phyloP scores from a whole-genome alignment of 2,113 vertebrate genomes.

The Ondatra zibethicus region DNA sequence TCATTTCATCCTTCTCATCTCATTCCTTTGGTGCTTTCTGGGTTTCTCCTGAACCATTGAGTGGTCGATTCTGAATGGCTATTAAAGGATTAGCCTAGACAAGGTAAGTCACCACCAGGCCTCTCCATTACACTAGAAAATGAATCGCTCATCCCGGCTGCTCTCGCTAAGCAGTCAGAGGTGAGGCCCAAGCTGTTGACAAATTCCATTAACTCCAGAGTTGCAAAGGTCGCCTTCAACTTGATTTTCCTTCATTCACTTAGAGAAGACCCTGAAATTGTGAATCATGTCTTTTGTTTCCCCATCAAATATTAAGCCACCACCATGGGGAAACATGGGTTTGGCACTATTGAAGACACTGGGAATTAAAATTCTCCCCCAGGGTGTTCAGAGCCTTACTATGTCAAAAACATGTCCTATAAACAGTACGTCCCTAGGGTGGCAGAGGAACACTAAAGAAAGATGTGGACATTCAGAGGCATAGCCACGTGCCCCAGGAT shows the following conservation, averaged over 20 bases:
- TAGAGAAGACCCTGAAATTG: not conserved
- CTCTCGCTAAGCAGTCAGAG: not conserved
- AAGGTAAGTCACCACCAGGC: not conserved
- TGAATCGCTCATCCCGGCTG: not conserved
- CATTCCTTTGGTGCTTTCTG: not conserved
- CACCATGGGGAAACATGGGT: not conserved
- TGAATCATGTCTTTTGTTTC: not conserved
- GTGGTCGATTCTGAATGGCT: not conserved
- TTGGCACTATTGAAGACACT: not conserved
- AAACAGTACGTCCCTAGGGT: no score
- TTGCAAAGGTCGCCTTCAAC: not conserved
- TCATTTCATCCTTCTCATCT: not conserved
- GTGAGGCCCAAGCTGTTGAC: not conserved
- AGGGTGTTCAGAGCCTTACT: rapidly evolving
- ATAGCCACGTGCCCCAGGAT: rapidly evolving
- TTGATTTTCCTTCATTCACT: not conserved
- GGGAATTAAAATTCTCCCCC: not conserved
- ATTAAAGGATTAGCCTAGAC: not conserved
- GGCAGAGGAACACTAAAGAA: rapidly evolving
- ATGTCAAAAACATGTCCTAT: rapidly evolving
- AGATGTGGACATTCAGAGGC: rapidly evolving
- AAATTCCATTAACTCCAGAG: not conserved
- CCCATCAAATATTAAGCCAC: not conserved
- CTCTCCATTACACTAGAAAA: rapidly evolving
- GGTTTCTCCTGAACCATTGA: not conserved